These are phyloP conservation scores for Aphodius sticticus DNA, from an alignment of 2,888 invertebrate genomes.

Conservation along the genomic window DNA sequence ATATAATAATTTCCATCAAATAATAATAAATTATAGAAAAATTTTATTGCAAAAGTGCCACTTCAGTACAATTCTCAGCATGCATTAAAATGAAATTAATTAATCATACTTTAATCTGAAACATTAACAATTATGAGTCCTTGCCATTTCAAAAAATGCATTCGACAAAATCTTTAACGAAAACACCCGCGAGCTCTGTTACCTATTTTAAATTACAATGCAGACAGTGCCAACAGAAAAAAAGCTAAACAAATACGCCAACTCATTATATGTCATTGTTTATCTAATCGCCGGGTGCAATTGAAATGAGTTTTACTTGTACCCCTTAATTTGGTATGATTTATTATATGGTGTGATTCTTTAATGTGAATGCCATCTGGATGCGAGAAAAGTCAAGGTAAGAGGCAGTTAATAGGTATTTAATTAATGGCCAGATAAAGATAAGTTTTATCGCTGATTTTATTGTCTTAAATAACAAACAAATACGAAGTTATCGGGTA, in stretches of 20 bases:
- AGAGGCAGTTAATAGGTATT: neutral
- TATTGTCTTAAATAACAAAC: slow-evolving; percentile 4
- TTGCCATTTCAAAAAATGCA: neutral
- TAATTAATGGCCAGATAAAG: neutral
- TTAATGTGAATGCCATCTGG: neutral
- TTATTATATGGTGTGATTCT: neutral
- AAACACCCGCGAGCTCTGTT: neutral
- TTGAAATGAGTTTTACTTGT: neutral
- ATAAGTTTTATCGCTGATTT: neutral
- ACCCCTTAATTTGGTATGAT: neutral
- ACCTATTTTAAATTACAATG: neutral
- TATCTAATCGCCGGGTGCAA: neutral
- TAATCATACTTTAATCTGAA: neutral
- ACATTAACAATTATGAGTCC: neutral
- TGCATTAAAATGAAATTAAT: too few species aligned
- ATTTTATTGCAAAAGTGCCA: too few species aligned
- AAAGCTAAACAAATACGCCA: neutral
- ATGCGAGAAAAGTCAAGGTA: neutral
- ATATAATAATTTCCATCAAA: too few species aligned
- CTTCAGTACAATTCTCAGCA: too few species aligned
- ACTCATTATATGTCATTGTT: neutral
- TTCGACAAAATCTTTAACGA: neutral
- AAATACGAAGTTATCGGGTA: neutral
- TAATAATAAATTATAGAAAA: too few species aligned
- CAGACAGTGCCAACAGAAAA: neutral